These are phyloP conservation scores for Pheucticus melanocephalus DNA, from an alignment of 2,113 vertebrate species.

Conservation along the genomic window DNA sequence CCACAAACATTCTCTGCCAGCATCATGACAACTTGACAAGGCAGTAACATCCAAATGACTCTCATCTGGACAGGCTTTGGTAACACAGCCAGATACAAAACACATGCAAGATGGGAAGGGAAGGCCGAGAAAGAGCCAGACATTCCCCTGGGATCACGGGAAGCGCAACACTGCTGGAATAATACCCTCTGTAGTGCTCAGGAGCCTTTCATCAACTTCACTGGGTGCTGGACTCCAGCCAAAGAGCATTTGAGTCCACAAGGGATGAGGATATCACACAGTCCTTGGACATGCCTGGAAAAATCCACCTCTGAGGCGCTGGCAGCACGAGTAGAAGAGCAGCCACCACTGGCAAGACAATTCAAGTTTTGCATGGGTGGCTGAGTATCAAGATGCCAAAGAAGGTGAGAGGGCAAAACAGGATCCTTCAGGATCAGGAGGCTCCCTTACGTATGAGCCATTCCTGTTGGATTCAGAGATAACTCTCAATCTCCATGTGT, in stretches of 20 bases:
- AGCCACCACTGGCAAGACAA: neutral
- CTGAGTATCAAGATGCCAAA: neutral
- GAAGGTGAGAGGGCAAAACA: neutral
- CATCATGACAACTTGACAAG: neutral
- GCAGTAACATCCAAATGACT: neutral
- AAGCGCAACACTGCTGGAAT: neutral
- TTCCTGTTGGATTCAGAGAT: neutral
- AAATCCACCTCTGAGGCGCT: neutral
- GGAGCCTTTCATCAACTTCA: neutral
- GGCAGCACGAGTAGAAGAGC: neutral
- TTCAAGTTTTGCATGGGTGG: neutral
- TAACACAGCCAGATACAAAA: neutral
- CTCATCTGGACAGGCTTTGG: neutral
- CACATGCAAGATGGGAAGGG: neutral
- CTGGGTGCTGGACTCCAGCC: neutral
- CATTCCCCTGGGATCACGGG: neutral
- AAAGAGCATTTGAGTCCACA: neutral
- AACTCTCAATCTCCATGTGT: neutral
- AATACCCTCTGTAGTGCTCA: neutral
- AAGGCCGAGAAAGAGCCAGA: neutral
- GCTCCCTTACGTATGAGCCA: neutral
- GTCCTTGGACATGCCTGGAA: neutral
- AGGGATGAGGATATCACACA: neutral
- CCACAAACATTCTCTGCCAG: neutral
- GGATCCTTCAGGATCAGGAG: neutral